Conservation (phyloP, 1,140 invertebrate species). For the Drosophila murphyi region DNA sequence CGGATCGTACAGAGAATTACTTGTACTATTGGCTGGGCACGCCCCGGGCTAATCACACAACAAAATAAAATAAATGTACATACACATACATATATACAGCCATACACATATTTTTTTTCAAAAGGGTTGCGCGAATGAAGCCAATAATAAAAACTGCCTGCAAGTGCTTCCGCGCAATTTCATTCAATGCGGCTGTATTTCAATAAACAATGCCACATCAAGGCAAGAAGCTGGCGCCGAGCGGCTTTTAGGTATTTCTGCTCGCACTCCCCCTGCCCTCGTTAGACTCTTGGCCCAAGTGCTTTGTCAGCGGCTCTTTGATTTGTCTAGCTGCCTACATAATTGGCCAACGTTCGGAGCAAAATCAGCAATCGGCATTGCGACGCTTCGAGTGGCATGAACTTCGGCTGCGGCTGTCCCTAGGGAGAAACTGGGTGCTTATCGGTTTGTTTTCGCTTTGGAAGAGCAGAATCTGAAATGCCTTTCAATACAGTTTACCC, state of each 20-base stretch:
- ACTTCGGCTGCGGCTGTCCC: slow-evolving; percentile 10
- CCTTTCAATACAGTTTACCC: slow-evolving; percentile 12
- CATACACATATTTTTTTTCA: slow-evolving; percentile 17
- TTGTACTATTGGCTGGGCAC: slow-evolving; percentile 44
- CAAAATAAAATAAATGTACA: slow-evolving; percentile 22
- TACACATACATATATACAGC: background rate
- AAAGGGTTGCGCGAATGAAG: slow-evolving; percentile 75
- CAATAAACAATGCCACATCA: slow-evolving; percentile 77
- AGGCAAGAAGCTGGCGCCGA: slow-evolving; percentile 44
- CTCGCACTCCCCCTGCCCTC: background rate
- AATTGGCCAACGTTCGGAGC: slow-evolving; percentile 41
- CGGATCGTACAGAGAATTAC: slow-evolving; percentile 14
- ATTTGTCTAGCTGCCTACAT: slow-evolving; percentile 44
- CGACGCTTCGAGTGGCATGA: slow-evolving; percentile 21
- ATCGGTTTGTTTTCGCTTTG: background rate
- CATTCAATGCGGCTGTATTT: slow-evolving; percentile 56
- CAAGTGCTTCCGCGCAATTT: slow-evolving; percentile 78
- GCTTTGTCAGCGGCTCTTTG: slow-evolving; percentile 35
- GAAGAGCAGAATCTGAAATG: slow-evolving; percentile 10
- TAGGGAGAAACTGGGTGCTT: slow-evolving; percentile 24
- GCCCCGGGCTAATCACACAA: slow-evolving; percentile 70
- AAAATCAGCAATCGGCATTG: background rate
- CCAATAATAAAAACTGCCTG: slow-evolving; percentile 69
- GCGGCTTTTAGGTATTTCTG: slow-evolving; percentile 32
- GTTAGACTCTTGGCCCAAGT: slow-evolving; percentile 1